Evolutionary conservation across 2,797 vertebrate species (phyloP), one percentile per base, ranked within the genome.

Genomic region (Falco novaeseelandiae): DNA sequence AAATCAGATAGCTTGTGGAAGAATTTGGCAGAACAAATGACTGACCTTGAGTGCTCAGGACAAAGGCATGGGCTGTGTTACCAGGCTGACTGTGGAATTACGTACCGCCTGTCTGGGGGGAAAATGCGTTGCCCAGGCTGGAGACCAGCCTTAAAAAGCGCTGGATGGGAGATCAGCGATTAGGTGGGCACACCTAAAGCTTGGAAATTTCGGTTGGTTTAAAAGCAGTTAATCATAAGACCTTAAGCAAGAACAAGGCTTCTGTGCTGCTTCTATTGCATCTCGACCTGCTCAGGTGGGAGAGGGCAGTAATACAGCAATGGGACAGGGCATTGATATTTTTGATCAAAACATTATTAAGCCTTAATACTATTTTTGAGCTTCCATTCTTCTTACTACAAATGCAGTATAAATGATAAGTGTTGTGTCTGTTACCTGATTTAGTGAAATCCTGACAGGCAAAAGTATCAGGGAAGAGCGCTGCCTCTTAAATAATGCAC

Each of bases 61-160:
- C 70, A 38, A 27, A 90, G 59, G 10, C 55, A 29, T 0, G 0
- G n/a, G 30, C 70, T 59, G 55, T 0, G 0, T 66, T 93, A 48
- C 32, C 78, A 42, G n/a, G 6, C 49, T 67, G 62, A 4, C 49
- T 25, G 26, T 20, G 0, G 6, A 10, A 67, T 40, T 42, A 25
- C 6, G 6, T 80, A 15, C 44, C 1, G 8, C 21, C 46, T 61
- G 12, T 25, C 26, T 62, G 48, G 27, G 23, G 36, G 36, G 20
- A 67, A 57, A 94, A 52, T 9, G 2, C 52, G 5, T 27, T 58
- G 55, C 14, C 71, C 48, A 12, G 48, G 46, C 30, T 72, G 51
- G 62, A 84, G 21, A 42, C 15, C 69, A 48, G 61, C 73, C 80
- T 55, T 55, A 21, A 30, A 14, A 48, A 11, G 5, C 36, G 55